phyloP scores from a whole-genome alignment of 2,113 vertebrate species.

The Cebidichthys violaceus region DNA sequence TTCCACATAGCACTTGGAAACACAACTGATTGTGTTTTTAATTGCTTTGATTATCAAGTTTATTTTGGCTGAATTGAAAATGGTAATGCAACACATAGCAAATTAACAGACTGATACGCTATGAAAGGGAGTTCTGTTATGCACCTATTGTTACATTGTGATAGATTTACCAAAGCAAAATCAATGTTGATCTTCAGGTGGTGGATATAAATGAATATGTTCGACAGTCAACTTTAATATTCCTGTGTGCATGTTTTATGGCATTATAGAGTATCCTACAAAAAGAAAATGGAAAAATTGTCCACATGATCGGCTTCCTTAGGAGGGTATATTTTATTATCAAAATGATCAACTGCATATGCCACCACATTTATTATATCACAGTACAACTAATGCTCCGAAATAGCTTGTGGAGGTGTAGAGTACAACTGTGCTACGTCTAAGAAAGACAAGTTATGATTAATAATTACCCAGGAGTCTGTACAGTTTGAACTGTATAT shows the following conservation, averaged over 20 bases:
- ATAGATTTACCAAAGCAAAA: slow-evolving; percentile 43
- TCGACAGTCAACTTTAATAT: slow-evolving; percentile 28
- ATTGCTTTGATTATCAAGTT: slow-evolving; percentile 82
- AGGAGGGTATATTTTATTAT: not conserved
- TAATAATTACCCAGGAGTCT: not conserved
- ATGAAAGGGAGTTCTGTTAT: slow-evolving; percentile 25
- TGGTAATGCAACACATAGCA: slow-evolving; percentile 61
- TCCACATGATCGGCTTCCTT: not conserved
- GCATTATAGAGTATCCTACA: not conserved
- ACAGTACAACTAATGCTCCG: slow-evolving; percentile 15
- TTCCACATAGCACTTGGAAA: slow-evolving; percentile 71
- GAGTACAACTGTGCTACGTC: slow-evolving; percentile 7
- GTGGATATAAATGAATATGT: slow-evolving; percentile 21
- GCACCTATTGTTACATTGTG: slow-evolving; percentile 34
- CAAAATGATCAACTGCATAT: slow-evolving; percentile 24
- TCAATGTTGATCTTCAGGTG: slow-evolving; percentile 37
- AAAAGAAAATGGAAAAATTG: not conserved
- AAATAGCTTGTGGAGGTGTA: slow-evolving; percentile 10
- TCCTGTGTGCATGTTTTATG: not conserved
- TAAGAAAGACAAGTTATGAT: slow-evolving; percentile 5
- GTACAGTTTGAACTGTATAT: not conserved
- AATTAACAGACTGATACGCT: slow-evolving; percentile 55
- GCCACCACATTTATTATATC: slow-evolving; percentile 25
- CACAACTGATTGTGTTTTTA: slow-evolving; percentile 81
- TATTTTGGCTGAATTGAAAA: slow-evolving; percentile 79